A percentile compares a stretch with the other conserved stretches of the same genome.
Conservation (phyloP, 2,113 vertebrate species). For the Ailuropoda melanoleuca region DNA sequence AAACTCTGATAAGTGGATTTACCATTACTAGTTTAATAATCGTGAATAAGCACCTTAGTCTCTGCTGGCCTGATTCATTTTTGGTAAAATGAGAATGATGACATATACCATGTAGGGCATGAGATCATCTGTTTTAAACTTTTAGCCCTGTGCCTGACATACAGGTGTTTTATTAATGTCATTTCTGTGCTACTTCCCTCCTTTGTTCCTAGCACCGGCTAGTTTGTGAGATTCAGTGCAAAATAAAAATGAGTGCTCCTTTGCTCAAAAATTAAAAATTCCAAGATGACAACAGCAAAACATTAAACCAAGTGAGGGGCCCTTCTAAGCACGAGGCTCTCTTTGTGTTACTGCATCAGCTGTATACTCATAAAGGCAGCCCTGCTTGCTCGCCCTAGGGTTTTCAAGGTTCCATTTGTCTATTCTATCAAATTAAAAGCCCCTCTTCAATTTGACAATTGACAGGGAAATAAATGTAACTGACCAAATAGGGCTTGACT, state of each 20-base stretch:
- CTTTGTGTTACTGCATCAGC: too few species aligned
- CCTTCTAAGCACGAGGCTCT: neutral
- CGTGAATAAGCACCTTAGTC: neutral
- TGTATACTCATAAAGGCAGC: neutral
- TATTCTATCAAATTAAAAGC: neutral
- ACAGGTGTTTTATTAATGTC: neutral
- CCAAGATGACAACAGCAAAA: neutral
- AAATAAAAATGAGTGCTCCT: neutral
- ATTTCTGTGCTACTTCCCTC: neutral
- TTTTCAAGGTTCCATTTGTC: neutral
- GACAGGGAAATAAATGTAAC: neutral
- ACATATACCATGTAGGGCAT: neutral
- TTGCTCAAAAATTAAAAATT: constrained; percentile 1
- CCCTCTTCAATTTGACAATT: neutral
- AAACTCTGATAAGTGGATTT: constrained; percentile 25
- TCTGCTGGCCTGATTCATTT: neutral
- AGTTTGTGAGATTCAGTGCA: neutral
- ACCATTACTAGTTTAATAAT: neutral
- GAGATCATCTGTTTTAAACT: neutral
- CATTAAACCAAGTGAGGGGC: neutral
- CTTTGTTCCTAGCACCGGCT: neutral
- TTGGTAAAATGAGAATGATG: neutral
- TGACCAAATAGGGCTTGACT: neutral
- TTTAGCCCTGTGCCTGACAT: neutral
- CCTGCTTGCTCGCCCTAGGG: neutral